These are phyloP conservation scores for Trachymyrmex septentrionalis DNA, from an alignment of 1,140 invertebrate genomes.

Conservation along the genomic window DNA sequence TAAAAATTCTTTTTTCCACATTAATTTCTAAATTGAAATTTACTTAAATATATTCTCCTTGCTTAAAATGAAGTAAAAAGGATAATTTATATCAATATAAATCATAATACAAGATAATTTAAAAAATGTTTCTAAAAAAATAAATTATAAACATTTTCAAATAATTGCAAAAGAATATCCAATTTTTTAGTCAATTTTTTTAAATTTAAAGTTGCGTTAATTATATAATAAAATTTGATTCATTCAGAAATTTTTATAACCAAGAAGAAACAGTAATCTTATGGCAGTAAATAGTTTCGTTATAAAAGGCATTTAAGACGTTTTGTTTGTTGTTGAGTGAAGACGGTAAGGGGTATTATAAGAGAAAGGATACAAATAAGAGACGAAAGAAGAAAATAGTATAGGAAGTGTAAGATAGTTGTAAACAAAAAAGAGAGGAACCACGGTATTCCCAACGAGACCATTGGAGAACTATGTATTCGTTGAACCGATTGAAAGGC, in stretches of 20 bases:
- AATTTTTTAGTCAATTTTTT: not conserved
- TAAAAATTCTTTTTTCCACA: not conserved
- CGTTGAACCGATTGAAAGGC: slow-evolving; percentile 82
- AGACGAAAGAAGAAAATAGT: slow-evolving; percentile 31
- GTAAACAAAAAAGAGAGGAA: slow-evolving; percentile 52
- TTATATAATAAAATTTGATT: slow-evolving; percentile 24
- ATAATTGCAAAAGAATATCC: not conserved
- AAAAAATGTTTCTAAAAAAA: not conserved
- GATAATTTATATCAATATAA: not conserved
- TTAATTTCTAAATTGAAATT: slow-evolving; percentile 3
- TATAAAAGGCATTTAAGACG: slow-evolving; percentile 53
- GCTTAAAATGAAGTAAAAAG: not conserved
- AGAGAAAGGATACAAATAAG: slow-evolving; percentile 34
- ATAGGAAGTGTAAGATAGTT: slow-evolving; percentile 56
- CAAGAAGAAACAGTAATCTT: not conserved
- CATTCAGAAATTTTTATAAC: slow-evolving; percentile 35
- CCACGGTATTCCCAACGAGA: slow-evolving; percentile 70
- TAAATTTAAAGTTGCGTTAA: not conserved
- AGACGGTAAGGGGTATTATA: slow-evolving; percentile 41
- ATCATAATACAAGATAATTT: not conserved
- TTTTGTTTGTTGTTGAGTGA: slow-evolving; percentile 50
- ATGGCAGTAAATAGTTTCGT: slow-evolving; percentile 26
- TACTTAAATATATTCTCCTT: not conserved
- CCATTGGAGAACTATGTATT: slow-evolving; percentile 78
- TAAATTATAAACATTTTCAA: not conserved